Percentiles rank a stretch among this genome's conserved stretches.
Evolutionary conservation across 2,113 vertebrate genomes (phyloP).

Genomic region (Sceloporus tristichus): DNA sequence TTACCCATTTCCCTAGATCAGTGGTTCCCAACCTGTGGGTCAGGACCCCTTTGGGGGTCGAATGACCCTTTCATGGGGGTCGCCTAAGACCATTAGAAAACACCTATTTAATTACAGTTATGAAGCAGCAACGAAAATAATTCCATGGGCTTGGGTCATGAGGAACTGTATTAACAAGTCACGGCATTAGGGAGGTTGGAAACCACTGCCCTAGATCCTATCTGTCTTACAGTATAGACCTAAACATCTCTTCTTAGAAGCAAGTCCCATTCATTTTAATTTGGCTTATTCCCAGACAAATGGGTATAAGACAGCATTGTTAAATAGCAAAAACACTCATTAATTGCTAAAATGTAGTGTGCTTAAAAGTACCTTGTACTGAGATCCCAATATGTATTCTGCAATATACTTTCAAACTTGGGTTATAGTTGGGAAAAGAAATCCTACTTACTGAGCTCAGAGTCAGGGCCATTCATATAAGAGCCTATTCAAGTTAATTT

Average conservation of each 20-base stretch:
- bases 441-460: slow-evolving; percentile 7
- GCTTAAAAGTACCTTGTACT: background rate
- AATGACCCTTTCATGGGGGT: too few species aligned
- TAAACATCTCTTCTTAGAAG: background rate
- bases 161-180: too few species aligned
- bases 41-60: too few species aligned
- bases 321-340: background rate
- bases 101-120: too few species aligned
- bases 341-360: too few species aligned
- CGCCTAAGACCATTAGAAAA: too few species aligned
- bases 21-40: too few species aligned
- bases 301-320: background rate
- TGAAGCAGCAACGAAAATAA: too few species aligned
- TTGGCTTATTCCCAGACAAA: background rate
- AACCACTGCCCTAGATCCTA: background rate
- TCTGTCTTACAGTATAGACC: background rate
- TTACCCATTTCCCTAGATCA: background rate
- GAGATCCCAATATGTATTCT: background rate
- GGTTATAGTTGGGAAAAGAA: background rate
- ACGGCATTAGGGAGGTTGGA: too few species aligned
- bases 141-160: too few species aligned
- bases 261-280: background rate
- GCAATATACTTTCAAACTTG: background rate
- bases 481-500: background rate
- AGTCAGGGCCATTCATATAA: background rate